These are phyloP conservation scores for Chaenodraco wilsoni DNA, from an alignment of 2,797 vertebrate species.

Conservation along the genomic window DNA sequence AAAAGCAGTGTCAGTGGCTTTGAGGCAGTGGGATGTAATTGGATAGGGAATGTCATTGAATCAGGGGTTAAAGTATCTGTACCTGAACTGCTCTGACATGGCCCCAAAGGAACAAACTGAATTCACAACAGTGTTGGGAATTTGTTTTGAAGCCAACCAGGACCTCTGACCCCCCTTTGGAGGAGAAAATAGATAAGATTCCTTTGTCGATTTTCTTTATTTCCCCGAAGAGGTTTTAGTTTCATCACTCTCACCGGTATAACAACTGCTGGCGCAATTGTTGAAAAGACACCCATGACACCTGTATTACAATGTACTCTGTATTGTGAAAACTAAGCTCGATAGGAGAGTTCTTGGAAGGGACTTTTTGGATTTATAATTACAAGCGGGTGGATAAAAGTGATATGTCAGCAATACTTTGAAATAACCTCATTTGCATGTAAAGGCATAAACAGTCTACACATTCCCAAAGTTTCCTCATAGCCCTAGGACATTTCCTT, in stretches of 20 bases:
- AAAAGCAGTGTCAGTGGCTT: neutral
- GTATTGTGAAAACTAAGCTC: no score
- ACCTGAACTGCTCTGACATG: neutral
- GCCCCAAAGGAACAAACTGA: neutral
- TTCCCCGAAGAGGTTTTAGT: neutral
- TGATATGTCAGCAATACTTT: slow-evolving; percentile 10
- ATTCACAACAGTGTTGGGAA: neutral
- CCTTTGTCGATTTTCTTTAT: slow-evolving; percentile 5
- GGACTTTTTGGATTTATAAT: neutral
- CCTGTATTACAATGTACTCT: neutral
- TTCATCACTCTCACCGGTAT: neutral
- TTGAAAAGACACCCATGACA: neutral
- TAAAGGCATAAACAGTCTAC: neutral
- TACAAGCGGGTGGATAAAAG: neutral
- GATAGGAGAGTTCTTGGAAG: neutral
- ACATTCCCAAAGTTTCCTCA: neutral
- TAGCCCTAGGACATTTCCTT: neutral
- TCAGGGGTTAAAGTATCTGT: slow-evolving; percentile 6
- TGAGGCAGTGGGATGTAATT: slow-evolving; percentile 11
- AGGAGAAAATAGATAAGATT: neutral
- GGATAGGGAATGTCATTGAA: slow-evolving; percentile 8
- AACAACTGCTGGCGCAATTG: neutral
- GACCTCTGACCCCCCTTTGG: slow-evolving; percentile 15
- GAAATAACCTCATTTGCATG: slow-evolving; percentile 11
- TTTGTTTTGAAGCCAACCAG: neutral